These are phyloP conservation scores for Urophycis tenuis DNA, from an alignment of 2,797 vertebrate genomes.

Conservation along the genomic window DNA sequence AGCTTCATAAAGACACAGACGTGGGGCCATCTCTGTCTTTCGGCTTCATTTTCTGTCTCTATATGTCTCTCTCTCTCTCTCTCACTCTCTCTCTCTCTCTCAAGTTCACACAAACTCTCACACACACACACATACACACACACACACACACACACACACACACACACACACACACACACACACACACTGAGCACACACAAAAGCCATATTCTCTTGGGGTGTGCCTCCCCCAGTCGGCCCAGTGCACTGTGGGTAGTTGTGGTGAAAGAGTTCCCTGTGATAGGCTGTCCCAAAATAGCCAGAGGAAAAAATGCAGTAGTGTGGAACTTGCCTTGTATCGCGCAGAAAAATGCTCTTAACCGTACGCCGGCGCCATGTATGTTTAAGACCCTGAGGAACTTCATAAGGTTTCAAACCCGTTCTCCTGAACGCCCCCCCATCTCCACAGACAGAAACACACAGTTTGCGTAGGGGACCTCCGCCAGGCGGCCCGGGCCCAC, in stretches of 20 bases:
- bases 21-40: slow-evolving; percentile 23
- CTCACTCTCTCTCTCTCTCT: slow-evolving; percentile 37
- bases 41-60: slow-evolving; percentile 2
- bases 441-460: neutral
- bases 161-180: slow-evolving; percentile 1
- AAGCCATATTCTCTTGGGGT: slow-evolving; percentile 62
- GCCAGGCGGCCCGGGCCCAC: too few species aligned
- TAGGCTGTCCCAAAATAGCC: slow-evolving; percentile 63
- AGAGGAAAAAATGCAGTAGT: slow-evolving; percentile 56
- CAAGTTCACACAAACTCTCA: slow-evolving; percentile 9
- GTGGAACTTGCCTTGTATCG: slow-evolving; percentile 34
- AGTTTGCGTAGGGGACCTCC: too few species aligned
- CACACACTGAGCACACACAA: slow-evolving; percentile 10
- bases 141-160: slow-evolving; percentile 1
- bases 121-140: neutral
- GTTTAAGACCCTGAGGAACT: neutral
- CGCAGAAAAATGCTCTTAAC: slow-evolving; percentile 8
- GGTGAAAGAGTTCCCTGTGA: slow-evolving; percentile 65
- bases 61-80: slow-evolving; percentile 27
- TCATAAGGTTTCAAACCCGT: neutral
- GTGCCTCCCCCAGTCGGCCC: slow-evolving; percentile 56
- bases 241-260: slow-evolving; percentile 65
- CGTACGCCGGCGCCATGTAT: neutral
- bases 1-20: neutral
- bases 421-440: neutral